These are phyloP conservation scores for Acrobasis suavella DNA, from an alignment of 2,888 invertebrate genomes.

Conservation along the genomic window DNA sequence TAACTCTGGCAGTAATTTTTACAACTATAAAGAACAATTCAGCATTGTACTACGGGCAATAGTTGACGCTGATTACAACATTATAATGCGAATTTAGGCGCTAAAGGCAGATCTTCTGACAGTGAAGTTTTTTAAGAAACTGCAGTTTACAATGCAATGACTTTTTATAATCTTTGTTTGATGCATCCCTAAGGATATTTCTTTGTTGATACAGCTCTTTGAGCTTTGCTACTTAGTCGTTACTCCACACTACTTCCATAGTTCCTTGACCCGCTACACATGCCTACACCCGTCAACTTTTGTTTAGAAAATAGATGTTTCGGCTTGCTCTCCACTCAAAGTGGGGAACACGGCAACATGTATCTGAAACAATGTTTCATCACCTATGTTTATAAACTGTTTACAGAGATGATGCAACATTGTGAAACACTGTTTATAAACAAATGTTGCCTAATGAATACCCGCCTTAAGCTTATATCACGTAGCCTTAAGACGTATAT, in stretches of 20 bases:
- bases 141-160: too few species aligned
- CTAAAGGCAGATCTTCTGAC: neutral
- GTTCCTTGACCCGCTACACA: neutral
- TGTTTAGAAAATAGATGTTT: neutral
- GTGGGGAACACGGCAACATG: neutral
- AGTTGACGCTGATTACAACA: slow-evolving; percentile 1
- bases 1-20: neutral
- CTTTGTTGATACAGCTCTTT: neutral
- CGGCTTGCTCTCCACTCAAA: neutral
- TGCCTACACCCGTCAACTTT: neutral
- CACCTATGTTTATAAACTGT: neutral
- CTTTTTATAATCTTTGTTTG: too few species aligned
- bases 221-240: neutral
- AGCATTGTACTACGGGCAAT: neutral
- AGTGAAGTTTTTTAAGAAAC: neutral
- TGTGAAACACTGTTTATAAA: neutral
- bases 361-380: neutral
- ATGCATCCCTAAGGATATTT: too few species aligned
- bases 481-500: too few species aligned
- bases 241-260: neutral
- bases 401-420: neutral
- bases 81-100: neutral
- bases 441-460: slow-evolving; percentile 1
- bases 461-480: too few species aligned
- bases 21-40: neutral